A percentile compares a stretch with the other conserved stretches of the same genome.
Conservation (phyloP, 2,888 invertebrate genomes). For the Salticus scenicus region DNA sequence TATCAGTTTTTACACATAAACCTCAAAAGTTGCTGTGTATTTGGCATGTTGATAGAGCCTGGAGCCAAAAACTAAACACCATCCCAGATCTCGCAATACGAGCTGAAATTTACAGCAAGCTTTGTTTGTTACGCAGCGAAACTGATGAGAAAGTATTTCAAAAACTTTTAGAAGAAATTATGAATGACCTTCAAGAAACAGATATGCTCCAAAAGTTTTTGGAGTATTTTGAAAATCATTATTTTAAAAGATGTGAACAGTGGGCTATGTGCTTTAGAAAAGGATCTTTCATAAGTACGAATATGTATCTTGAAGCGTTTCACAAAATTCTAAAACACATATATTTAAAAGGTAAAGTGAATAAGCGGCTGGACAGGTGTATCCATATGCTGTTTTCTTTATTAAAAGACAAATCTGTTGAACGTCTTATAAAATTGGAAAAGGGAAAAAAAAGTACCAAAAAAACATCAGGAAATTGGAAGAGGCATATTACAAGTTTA, state of each 20-base stretch:
- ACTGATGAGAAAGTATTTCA: background rate
- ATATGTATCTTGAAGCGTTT: constrained; percentile 47
- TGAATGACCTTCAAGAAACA: too few relatives aligned
- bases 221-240: constrained; percentile 4
- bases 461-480: background rate
- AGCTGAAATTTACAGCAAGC: too few relatives aligned
- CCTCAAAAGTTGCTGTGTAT: background rate
- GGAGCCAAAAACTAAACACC: too few relatives aligned
- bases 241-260: constrained; percentile 19
- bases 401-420: constrained; percentile 6
- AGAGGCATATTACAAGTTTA: background rate
- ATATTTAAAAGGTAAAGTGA: constrained; percentile 25
- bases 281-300: constrained; percentile 35
- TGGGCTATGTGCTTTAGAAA: constrained; percentile 59
- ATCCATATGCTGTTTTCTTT: constrained; percentile 1
- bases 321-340: constrained; percentile 25
- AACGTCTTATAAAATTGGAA: background rate
- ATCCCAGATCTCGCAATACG: too few relatives aligned
- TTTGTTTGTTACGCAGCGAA: too few relatives aligned
- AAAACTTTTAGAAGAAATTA: background rate
- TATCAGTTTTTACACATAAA: constrained; percentile 36
- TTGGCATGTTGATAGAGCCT: too few relatives aligned
- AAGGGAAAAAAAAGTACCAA: background rate
- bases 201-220: too few relatives aligned
- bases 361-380: constrained; percentile 1